Percentiles rank a stretch among this genome's conserved stretches.
These are phyloP conservation scores for Podargus strigoides DNA, from an alignment of 2,797 vertebrate species.

Conservation along the genomic window DNA sequence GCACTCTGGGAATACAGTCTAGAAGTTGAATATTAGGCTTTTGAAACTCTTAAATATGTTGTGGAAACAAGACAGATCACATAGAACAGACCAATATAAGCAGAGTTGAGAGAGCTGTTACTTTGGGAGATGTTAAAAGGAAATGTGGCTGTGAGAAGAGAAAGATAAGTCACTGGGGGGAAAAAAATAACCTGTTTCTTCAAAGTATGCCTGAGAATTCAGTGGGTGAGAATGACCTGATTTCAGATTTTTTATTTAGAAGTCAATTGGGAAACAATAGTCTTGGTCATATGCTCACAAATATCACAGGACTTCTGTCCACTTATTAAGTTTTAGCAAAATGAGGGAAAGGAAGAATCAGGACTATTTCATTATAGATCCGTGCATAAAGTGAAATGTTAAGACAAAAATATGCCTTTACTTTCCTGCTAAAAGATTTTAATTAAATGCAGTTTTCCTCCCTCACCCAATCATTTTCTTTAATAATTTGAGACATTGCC, in stretches of 20 bases:
- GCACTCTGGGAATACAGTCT: background rate
- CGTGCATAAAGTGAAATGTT: background rate
- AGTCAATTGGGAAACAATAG: background rate
- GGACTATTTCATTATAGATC: background rate
- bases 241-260: background rate
- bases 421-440: background rate
- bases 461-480: background rate
- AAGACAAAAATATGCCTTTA: background rate
- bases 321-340: background rate
- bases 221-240: background rate
- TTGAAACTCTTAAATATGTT: background rate
- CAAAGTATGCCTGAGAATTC: background rate
- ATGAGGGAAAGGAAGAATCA: background rate
- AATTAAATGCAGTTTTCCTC: background rate
- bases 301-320: background rate
- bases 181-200: background rate
- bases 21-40: no score
- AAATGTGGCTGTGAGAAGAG: background rate
- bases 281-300: background rate
- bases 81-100: background rate
- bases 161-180: background rate
- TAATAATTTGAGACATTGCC: background rate
- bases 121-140: background rate
- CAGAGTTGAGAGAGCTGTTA: background rate
- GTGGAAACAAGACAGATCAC: background rate